Conservation (phyloP, 2,113 vertebrate genomes). For the Scatophagus argus region DNA sequence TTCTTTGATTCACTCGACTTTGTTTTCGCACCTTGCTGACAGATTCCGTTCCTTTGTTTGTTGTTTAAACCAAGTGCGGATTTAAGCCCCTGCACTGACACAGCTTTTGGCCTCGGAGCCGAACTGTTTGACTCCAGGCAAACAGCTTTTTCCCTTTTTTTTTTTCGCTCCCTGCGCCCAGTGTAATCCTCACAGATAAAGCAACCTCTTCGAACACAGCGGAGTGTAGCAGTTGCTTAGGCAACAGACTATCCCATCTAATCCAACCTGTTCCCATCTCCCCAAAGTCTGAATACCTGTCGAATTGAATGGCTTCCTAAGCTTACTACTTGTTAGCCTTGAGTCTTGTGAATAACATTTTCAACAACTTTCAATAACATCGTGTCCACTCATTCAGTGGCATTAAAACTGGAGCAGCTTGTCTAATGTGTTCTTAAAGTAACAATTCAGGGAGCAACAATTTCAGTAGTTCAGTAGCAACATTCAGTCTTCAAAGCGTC, state of each 20-base stretch:
- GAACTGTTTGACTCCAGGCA: constrained; percentile 72
- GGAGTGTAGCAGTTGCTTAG: constrained; percentile 76
- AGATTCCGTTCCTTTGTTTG: constrained; percentile 71
- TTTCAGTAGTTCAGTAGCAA: constrained; percentile 1
- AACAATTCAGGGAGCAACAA: constrained; percentile 17
- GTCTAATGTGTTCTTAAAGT: not conserved
- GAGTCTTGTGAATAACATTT: constrained; percentile 62
- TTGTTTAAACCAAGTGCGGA: constrained; percentile 67
- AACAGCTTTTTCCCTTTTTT: constrained; percentile 37
- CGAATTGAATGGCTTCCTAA: constrained; percentile 60
- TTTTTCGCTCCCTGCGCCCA: not conserved
- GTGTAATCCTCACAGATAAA: constrained; percentile 79
- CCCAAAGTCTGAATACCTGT: constrained; percentile 71
- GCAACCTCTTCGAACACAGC: constrained; percentile 68
- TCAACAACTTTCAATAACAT: constrained; percentile 47
- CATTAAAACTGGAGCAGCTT: constrained; percentile 24
- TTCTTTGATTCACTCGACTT: constrained; percentile 67
- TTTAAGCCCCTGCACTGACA: constrained; percentile 67
- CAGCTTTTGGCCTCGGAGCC: constrained; percentile 67
- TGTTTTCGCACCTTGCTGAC: constrained; percentile 63
- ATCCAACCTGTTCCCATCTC: constrained; percentile 76
- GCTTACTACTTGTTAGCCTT: constrained; percentile 62
- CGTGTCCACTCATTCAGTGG: constrained; percentile 27
- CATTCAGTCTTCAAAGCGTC: constrained; percentile 12
- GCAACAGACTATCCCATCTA: constrained; percentile 78